Evolutionary conservation across 2,113 vertebrate species (phyloP).

Genomic region (Nycticebus coucang): DNA sequence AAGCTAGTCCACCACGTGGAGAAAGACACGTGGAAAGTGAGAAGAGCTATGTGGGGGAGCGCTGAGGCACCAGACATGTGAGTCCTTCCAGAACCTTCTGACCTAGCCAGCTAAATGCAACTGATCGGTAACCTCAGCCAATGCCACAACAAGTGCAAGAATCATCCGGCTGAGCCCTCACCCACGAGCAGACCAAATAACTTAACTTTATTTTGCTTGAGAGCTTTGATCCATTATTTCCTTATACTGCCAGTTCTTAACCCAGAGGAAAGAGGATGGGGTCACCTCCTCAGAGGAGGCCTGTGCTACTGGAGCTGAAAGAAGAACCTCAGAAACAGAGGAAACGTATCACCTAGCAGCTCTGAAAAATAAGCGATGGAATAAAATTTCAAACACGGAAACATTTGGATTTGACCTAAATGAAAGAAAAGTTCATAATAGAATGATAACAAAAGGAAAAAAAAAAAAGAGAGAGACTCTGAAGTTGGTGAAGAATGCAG

Average conservation of each 20-base stretch:
- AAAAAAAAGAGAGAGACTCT: background rate
- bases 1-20: background rate
- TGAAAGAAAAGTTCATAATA: background rate
- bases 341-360: background rate
- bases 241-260: background rate
- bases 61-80: rapidly evolving
- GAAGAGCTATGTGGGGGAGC: background rate
- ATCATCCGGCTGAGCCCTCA: background rate
- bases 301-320: background rate
- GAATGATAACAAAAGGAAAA: background rate
- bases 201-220: background rate
- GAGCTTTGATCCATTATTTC: background rate
- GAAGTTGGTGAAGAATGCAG: background rate
- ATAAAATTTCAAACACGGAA: background rate
- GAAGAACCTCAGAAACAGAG: background rate
- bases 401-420: background rate
- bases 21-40: background rate
- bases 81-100: background rate
- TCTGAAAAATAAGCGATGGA: background rate
- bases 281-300: background rate
- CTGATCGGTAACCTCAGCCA: background rate
- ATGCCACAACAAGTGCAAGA: background rate
- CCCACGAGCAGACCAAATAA: background rate
- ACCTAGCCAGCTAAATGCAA: background rate
- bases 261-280: background rate